Percentiles rank a stretch among this genome's conserved stretches.
These are phyloP conservation scores for Hyperoplus lanceolatus DNA, from an alignment of 2,797 vertebrate genomes.

Conservation along the genomic window DNA sequence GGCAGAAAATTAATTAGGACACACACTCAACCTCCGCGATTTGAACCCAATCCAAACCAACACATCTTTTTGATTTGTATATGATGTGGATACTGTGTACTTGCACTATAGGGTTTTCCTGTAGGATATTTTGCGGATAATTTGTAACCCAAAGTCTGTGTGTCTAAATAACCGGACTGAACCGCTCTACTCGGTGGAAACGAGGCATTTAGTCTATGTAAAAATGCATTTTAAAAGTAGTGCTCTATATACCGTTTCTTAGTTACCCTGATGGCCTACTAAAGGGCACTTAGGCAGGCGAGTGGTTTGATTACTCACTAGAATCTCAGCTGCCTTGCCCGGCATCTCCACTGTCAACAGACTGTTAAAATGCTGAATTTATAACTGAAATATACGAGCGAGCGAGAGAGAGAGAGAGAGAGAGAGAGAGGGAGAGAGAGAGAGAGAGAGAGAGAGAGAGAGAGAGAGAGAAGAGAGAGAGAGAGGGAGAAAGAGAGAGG, in stretches of 20 bases:
- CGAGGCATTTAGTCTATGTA: no score
- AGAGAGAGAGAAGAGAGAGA: slow-evolving; percentile 1
- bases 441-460: background rate
- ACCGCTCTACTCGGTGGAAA: no score
- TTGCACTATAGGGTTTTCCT: no score
- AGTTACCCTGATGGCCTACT: background rate
- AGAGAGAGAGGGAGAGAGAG: background rate
- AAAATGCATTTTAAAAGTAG: no score
- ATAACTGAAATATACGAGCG: background rate
- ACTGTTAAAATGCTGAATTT: slow-evolving; percentile 6
- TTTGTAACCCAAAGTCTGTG: no score
- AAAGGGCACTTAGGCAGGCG: slow-evolving; percentile 10
- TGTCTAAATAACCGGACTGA: no score
- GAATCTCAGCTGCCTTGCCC: slow-evolving; percentile 20
- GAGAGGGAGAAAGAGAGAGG: slow-evolving; percentile 1
- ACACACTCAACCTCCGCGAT: slow-evolving; percentile 48
- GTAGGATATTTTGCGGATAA: no score
- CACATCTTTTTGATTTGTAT: slow-evolving; percentile 7
- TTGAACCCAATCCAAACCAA: slow-evolving; percentile 30
- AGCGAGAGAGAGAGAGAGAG: slow-evolving; percentile 11
- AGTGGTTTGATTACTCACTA: slow-evolving; percentile 18
- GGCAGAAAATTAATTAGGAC: slow-evolving; percentile 8
- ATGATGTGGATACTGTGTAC: background rate
- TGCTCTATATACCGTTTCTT: no score
- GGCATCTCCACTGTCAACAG: slow-evolving; percentile 36